Evolutionary conservation across 2,113 vertebrate genomes (phyloP), one percentile per base, ranked within the genome.

Genomic region (Trinectes maculatus): DNA sequence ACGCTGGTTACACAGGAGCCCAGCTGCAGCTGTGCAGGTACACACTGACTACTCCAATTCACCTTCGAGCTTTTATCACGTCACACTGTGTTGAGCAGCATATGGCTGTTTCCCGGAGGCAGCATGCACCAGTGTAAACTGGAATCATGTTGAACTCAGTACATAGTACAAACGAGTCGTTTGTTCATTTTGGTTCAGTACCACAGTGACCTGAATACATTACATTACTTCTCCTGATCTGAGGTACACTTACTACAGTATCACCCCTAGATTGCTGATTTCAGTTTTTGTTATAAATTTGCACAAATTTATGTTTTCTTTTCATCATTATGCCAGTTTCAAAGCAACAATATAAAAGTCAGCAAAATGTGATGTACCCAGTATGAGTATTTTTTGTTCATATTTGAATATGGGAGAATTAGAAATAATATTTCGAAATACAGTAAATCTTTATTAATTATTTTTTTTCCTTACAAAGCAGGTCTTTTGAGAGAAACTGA

Each of bases 21-120:
- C 70, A 3, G 12, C 85, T 77, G 83, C 80, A 43, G 8, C 84
- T 21, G 21, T 74, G 15, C 93, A 95, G 95, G 95, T 96, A 90
- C 15, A 15, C 19, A 39, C 16, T 10, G 10, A 47, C 12, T 9
- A 21, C n/a, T 49, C 8, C 34, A 10, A 7, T n/a, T 71, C 22
- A 54, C 18, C 15, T 44, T n/a, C n/a, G n/a, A 15, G 22, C 44
- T 47, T 47, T 47, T 25, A 25, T 47, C 44, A 47, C 44, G 11
- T 47, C 44, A 22, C 19, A 47, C 44, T 47, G 11, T 47, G 44
- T 5, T 3, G 44, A 25, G 44, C 44, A 47, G 22, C 44, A 47
- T 2, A 18, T 8, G 40, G 40, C 44, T 24, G 22, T 15, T 15
- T 47, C 44, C 44, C 25, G 22, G 12, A 47, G 22, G 44, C 22